A percentile compares a stretch with the other conserved stretches of the same genome.
Conservation (phyloP, 1,140 invertebrate genomes). For the Copidosoma floridanum region DNA sequence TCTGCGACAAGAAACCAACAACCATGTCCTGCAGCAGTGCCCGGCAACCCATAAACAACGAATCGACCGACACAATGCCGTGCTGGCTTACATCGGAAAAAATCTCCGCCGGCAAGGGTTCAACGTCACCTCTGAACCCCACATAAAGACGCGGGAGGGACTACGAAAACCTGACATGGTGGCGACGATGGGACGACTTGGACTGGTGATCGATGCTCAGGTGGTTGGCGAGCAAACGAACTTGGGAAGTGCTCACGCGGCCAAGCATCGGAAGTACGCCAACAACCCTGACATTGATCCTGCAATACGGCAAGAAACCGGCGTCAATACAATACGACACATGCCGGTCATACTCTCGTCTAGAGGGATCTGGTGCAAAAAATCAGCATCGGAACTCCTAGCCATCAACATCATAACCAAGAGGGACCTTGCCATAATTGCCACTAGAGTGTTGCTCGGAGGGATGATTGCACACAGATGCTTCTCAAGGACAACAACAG, state of each 20-base stretch:
- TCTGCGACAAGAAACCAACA: neutral
- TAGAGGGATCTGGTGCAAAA: too few species aligned
- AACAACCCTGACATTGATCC: neutral
- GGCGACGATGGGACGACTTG: neutral
- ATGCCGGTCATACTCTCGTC: too few species aligned
- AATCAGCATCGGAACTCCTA: neutral
- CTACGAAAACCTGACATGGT: slow-evolving; percentile 16
- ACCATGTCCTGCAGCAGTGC: slow-evolving; percentile 16
- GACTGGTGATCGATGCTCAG: slow-evolving; percentile 11
- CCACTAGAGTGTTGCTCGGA: neutral
- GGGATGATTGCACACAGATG: neutral
- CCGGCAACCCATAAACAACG: neutral
- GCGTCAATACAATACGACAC: too few species aligned
- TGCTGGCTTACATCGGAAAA: neutral
- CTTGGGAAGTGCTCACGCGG: too few species aligned
- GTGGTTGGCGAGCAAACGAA: slow-evolving; percentile 14
- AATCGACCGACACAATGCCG: slow-evolving; percentile 5
- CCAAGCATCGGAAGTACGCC: neutral
- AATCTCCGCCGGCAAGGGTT: neutral
- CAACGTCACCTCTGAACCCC: neutral
- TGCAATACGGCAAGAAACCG: too few species aligned
- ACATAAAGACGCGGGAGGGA: neutral
- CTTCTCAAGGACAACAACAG: neutral
- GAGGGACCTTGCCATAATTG: neutral
- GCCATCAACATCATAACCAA: neutral